Base-by-base conservation (phyloP, 2,888 invertebrate species). In the Spatulosminthurus flaviceps region DNA sequence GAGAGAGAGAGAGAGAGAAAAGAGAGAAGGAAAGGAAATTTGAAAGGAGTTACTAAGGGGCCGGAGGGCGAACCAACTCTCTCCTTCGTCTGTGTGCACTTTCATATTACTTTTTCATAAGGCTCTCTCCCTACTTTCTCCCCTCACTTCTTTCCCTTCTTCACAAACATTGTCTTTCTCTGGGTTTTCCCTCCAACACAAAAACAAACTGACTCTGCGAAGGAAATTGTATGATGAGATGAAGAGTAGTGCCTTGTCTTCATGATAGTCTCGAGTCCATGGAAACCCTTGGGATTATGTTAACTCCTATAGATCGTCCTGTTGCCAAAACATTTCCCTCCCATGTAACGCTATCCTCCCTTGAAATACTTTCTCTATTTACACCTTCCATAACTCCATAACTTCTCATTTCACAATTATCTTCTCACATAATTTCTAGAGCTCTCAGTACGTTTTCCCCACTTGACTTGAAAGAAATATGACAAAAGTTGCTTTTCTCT, bases 231-330 rank as follows among this genome's bases (percentile, higher is more conserved):
- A 73, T 73, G 73, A 73, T 28, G 60, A 51, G 73, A 73, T 73
- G 73, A 73, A 60, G 73, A 73, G 73, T n/a, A n/a, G n/a, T 19
- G 73, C 60, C 73, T 60, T 73, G 73, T 73, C 60, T 24, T 51
- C 28, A 60, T 73, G 73, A 24, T 43, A 26, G 73, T 73, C 60
- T 73, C 60, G 19, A 73, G 28, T 43, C 51, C 29, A 43, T 0
- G 43, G 22, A 22, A 72, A 43, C 71, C 51, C 73, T 28, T n/a
- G 73, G 73, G 73, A 73, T 73, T 73, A 73, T 22, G 73, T 28
- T 60, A n/a, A 43, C 24, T 73, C 60, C 60, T 60, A 28, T 11
- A 21, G 34, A 41, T 5, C 29, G 41, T 16, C 60, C 26, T 51
- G 13, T 43, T 51, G 21, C 72, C 43, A 51, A 51, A 13, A 51